Conservation (phyloP, 1,140 invertebrate genomes). For the Dreissena polymorpha region DNA sequence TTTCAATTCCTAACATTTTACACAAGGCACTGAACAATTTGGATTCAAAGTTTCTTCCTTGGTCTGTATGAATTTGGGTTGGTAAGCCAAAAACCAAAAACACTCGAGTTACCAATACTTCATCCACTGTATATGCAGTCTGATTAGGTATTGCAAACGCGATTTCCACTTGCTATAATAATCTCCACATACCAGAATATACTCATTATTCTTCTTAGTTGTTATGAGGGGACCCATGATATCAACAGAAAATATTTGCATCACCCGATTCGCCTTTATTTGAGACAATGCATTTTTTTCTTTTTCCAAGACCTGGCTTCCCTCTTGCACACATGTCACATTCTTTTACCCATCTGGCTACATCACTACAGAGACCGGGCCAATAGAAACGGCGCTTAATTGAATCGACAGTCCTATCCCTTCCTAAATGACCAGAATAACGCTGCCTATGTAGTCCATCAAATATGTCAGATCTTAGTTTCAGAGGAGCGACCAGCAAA, state of each 20-base stretch:
- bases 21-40: conserved; percentile 45
- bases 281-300: conserved; percentile 41
- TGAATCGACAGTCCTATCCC: conserved; percentile 45
- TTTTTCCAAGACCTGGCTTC: conserved; percentile 47
- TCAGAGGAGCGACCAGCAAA: conserved; percentile 33
- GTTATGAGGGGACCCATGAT: conserved; percentile 48
- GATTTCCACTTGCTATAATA: conserved; percentile 68
- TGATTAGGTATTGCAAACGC: conserved; percentile 64
- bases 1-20: conserved; percentile 51
- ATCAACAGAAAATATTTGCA: conserved; percentile 53
- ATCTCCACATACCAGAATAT: conserved; percentile 65
- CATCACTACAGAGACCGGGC: conserved; percentile 48
- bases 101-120: conserved; percentile 59
- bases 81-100: conserved; percentile 51
- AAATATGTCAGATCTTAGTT: conserved; percentile 37
- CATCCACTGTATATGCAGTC: conserved; percentile 58
- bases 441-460: conserved; percentile 30
- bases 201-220: conserved; percentile 62
- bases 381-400: conserved; percentile 50
- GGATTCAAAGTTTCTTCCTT: conserved; percentile 57
- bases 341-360: conserved; percentile 49
- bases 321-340: conserved; percentile 60
- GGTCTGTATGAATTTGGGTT: conserved; percentile 58
- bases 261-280: not conserved
- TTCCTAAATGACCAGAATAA: conserved; percentile 57